Base-by-base conservation (phyloP, 2,797 vertebrate species). In the Hafferia zeledoni region DNA sequence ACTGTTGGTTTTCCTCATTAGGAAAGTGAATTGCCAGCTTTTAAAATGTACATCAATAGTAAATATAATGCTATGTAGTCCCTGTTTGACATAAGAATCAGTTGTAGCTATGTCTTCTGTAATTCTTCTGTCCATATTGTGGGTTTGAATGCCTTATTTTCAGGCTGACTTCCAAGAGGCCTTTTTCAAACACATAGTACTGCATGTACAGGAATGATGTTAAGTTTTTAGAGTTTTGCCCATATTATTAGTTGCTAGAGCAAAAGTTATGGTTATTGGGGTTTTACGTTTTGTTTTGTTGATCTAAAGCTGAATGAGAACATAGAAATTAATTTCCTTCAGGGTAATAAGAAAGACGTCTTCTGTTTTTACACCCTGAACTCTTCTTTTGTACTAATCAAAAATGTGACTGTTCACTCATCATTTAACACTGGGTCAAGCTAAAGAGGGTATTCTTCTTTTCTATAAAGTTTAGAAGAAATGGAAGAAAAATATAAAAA, bases 401-500 rank as follows among this genome's bases (percentile, higher is more conserved):
- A 91, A 80, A 50, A 46, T 86, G 25, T 95, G 67, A 81, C 56
- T 88, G 3, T 90, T 80, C 43, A 37, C 27, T 93, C 49, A 49
- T 65, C 50, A 30, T 68, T 92, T 89, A 77, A 89, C 18, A 37
- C 25, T 95, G 35, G 87, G 65, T 78, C 90, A 90, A 95, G 82
- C 95, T 97, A 96, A 98, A 96, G 68, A 37, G 94, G 76, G 46
- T 98, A 57, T 97, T 98, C 92, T 98, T 98, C 87, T 97, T 93
- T 98, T 93, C 94, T 95, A 90, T 96, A 95, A 97, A 99, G 99
- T 97, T 98, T 99, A 97, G 99, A 99, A 97, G 99, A 99, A 96
- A 99, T 99, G 76, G 99, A 99, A 98, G 99, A 99, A 72, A 99
- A 99, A 97, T 99, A 99, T 90, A 98, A 98, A 95, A 99, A 98